Base-by-base conservation (phyloP, 2,797 vertebrate species). In the Microtus californicus region DNA sequence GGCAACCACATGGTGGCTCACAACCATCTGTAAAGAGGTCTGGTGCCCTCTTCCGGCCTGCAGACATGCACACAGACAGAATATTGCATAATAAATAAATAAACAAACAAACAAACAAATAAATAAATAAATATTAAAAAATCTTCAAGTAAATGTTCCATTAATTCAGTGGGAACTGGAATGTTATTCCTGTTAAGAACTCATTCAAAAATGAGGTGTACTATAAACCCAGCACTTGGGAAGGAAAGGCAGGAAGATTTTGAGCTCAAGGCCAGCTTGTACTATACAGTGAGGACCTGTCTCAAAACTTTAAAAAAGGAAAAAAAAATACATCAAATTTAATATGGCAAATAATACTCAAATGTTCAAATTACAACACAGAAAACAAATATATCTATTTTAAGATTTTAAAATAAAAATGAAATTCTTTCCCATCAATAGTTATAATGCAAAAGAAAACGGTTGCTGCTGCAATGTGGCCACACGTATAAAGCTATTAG, bases 371-470 rank as follows among this genome's bases (percentile, higher is more conserved):
- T 85, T 54, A 27, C 8, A 34, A 89, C 76, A 65, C 8, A 67
- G 9, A 54, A 83, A 83, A 63, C 37, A 83, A 83, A 23, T 43
- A 80, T 40, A 4, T 89, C 69, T 89, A 69, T 63, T 79, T 51
- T 65, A 82, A 80, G 29, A 95, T 93, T 95, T 95, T 77, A 81
- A 78, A 94, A 76, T 0, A 81, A 83, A 94, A 77, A 82, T 17
- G 37, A 65, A 96, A 51, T 67, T 43, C 3, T 82, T 91, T 81
- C 40, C 89, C 88, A 61, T 10, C 54, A n/a, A 93, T 74, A 91
- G 37, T 37, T 15, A 86, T 15, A 90, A 48, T 8, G 2, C 11
- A 81, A 56, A 94, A 91, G 92, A 80, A 94, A 81, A 27, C 48
- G 63, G 78, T 0, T 85, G 85, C 19, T 63, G 43, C 2, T 90